These are phyloP conservation scores for Psilanteris sp. DNA, from an alignment of 1,140 invertebrate genomes.

Conservation along the genomic window DNA sequence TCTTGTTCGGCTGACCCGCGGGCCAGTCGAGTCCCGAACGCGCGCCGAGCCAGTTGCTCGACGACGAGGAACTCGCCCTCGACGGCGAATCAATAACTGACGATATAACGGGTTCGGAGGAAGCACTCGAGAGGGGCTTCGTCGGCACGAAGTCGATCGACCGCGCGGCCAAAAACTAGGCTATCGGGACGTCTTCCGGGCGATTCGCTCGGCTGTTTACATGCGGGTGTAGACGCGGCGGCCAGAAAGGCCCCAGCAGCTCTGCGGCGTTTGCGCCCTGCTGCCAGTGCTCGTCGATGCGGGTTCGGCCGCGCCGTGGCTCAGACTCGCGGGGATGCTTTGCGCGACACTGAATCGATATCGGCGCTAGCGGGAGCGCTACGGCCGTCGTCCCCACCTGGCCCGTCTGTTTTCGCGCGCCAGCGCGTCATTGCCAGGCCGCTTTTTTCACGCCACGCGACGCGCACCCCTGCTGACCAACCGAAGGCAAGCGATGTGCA, in stretches of 20 bases:
- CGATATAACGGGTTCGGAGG: slow-evolving; percentile 14
- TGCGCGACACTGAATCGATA: slow-evolving; percentile 33
- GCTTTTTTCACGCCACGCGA: slow-evolving; percentile 24
- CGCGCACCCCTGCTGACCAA: slow-evolving; percentile 20
- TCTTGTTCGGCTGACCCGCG: too few relatives aligned
- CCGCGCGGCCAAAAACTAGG: slow-evolving; percentile 12
- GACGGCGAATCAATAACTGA: slow-evolving; percentile 63
- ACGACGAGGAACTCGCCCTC: too few relatives aligned
- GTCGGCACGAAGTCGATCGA: slow-evolving; percentile 4
- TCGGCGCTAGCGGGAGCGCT: slow-evolving; percentile 16
- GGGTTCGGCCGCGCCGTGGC: background rate
- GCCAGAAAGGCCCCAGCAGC: background rate
- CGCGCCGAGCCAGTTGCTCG: too few relatives aligned
- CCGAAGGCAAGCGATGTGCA: slow-evolving; percentile 10
- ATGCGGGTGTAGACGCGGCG: slow-evolving; percentile 15
- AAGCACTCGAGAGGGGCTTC: slow-evolving; percentile 1
- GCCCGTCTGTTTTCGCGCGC: slow-evolving; percentile 11
- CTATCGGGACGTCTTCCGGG: slow-evolving; percentile 18
- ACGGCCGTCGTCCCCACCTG: background rate
- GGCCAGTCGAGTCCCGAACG: too few relatives aligned
- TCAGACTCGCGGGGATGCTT: slow-evolving; percentile 14
- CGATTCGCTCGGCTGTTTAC: slow-evolving; percentile 19
- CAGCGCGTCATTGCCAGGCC: slow-evolving; percentile 11
- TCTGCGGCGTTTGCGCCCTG: slow-evolving; percentile 2
- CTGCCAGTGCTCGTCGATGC: background rate